Conservation (phyloP, 2,113 vertebrate species). For the Aramus guarauna region DNA sequence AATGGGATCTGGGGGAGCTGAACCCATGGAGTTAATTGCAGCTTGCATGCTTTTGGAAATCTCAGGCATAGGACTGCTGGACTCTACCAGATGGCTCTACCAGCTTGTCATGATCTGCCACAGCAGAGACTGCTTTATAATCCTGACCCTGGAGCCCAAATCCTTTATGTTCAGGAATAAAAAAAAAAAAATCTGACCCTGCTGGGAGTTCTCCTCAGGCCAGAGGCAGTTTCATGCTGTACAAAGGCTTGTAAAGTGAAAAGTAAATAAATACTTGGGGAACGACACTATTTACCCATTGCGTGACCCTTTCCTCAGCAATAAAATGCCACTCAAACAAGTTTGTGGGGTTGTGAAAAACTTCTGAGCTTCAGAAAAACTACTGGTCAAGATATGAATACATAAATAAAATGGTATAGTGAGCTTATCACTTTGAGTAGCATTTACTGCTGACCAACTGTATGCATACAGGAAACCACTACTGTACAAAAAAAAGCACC, state of each 20-base stretch:
- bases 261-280: background rate
- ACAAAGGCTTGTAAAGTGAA: background rate
- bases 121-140: background rate
- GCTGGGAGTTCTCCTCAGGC: background rate
- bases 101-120: background rate
- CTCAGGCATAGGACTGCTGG: background rate
- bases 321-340: background rate
- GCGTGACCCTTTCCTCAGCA: background rate
- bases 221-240: background rate
- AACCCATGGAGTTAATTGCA: background rate
- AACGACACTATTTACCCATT: background rate
- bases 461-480: background rate
- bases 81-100: background rate
- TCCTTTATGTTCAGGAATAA: background rate
- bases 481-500: background rate
- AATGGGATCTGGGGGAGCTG: background rate
- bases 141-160: background rate
- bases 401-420: background rate
- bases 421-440: background rate
- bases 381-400: background rate
- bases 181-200: background rate
- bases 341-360: background rate
- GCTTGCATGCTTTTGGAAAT: background rate
- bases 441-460: background rate
- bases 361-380: background rate